Base-by-base conservation (phyloP, 1,140 invertebrate species). In the Episyrphus balteatus region DNA sequence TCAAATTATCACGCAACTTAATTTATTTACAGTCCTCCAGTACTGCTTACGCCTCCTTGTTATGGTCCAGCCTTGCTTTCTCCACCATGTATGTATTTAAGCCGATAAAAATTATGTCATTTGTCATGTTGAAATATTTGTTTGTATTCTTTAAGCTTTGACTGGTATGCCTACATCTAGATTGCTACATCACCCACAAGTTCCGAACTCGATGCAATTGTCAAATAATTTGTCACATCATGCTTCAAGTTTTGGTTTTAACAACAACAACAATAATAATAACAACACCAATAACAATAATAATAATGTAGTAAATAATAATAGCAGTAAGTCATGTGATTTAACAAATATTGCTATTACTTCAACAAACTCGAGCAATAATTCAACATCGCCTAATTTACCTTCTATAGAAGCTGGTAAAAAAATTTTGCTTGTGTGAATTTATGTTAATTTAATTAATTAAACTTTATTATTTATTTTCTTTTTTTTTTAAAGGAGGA, bases 1-100 rank as follows among this genome's bases (percentile, higher is more conserved):
- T 26, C 21, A 26, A 26, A 26, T 26, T 8, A 26, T 26, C 21
- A 26, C 21, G 8, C 21, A 26, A 26, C 21, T 26, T 44, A 13
- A 44, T 44, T 44, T 53, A 51, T 59, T 60, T 67, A 47, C 58
- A 75, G 71, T 54, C 63, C 66, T 38, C 66, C 66, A 42, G 62
- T 68, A 49, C 48, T 68, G 57, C 50, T 68, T 18, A 68, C 66
- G n/a, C 65, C 66, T 46, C 59, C 66, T 50, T 62, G 66, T 38
- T 68, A 68, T 46, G 63, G 60, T 38, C 55, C 65, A 14, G 68
- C 62, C 31, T 57, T 71, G 41, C 46, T 75, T 43, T 62, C 59
- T 44, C 70, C 71, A 38, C 62, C 70, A 41, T 61, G 66, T 68
- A 53, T 64, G 61, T 64, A 41, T 40, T 5, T 37, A 37, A 5